phyloP scores from a whole-genome alignment of 2,113 vertebrate species.

The Melanerpes aurifrons region DNA sequence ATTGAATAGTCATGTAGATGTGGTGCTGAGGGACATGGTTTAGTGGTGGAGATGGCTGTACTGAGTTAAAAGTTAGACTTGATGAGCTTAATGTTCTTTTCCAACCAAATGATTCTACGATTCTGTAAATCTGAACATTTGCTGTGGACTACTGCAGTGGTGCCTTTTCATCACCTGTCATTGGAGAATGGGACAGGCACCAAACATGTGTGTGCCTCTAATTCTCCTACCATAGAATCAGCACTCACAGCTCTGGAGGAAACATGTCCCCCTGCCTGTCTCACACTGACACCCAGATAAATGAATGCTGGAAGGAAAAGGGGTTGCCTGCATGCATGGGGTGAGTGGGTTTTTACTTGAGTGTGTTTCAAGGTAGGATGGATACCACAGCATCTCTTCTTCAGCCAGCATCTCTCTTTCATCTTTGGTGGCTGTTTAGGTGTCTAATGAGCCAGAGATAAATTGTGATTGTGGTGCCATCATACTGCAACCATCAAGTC shows the following conservation, averaged over 20 bases:
- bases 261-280: background rate
- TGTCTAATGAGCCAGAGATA: background rate
- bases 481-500: background rate
- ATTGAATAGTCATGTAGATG: no score
- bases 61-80: background rate
- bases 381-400: background rate
- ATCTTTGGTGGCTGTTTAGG: background rate
- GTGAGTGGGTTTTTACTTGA: background rate
- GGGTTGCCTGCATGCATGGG: accelerated
- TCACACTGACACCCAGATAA: accelerated
- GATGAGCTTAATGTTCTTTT: background rate
- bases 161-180: accelerated
- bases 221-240: background rate
- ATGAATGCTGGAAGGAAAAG: accelerated
- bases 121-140: background rate
- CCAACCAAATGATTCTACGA: background rate
- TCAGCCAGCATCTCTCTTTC: background rate
- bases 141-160: accelerated
- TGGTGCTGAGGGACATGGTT: no score
- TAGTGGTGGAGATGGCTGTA: no score
- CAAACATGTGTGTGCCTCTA: background rate
- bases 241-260: background rate
- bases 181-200: accelerated
- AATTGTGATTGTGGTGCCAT: accelerated
- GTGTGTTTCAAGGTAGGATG: background rate